phyloP scores from a whole-genome alignment of 2,888 invertebrate genomes.

The Heliconius hortense region DNA sequence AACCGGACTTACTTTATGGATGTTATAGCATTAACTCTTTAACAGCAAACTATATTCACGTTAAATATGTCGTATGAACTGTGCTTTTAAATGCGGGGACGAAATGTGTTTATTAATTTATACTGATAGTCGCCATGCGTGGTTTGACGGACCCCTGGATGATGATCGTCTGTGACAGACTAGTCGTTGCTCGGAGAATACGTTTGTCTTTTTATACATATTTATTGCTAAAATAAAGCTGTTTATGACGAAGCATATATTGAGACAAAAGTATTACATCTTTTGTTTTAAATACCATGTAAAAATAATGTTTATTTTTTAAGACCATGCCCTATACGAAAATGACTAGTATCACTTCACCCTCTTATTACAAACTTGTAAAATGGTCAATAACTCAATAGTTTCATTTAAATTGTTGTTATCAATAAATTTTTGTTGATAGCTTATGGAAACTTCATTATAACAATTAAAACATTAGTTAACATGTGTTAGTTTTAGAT shows the following conservation, averaged over 20 bases:
- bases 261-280: background rate
- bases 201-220: background rate
- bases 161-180: constrained; percentile 29
- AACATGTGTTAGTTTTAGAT: background rate
- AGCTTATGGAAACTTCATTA: background rate
- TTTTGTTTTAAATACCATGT: background rate
- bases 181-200: background rate
- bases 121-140: constrained; percentile 69
- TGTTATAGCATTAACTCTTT: constrained; percentile 14
- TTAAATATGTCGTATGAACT: constrained; percentile 7
- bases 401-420: background rate
- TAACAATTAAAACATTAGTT: background rate
- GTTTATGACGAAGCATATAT: background rate
- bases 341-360: background rate
- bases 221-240: background rate
- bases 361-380: background rate
- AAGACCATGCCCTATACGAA: background rate
- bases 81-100: background rate
- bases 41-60: constrained; percentile 1
- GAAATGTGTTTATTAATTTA: constrained; percentile 26
- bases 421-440: background rate
- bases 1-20: constrained; percentile 26
- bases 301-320: constrained; percentile 5
- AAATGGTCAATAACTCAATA: background rate
- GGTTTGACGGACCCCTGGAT: constrained; percentile 57